Evolutionary conservation across 1,140 invertebrate species (phyloP), one percentile per base, ranked within the genome.

Genomic region (Euborellia annulipes): DNA sequence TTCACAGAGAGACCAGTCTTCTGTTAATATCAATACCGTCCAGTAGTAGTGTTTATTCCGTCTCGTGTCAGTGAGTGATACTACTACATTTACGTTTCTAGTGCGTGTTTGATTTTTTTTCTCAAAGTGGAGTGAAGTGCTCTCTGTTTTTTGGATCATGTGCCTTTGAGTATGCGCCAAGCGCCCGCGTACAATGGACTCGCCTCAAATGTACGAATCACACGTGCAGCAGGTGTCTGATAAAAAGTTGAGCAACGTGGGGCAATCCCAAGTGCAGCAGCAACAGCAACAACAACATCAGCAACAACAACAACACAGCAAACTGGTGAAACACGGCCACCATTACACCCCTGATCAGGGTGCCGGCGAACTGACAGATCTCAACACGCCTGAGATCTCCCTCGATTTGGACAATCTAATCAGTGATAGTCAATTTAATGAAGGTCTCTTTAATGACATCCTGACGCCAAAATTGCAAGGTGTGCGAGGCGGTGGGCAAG

Each of bases 381-480:
- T 92, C 47, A 87, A 85, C 59, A 83, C 79, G 14, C 83, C 85
- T 37, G 87, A 91, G 62, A 89, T 92, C 56, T 85, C 82, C 23
- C 63, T 92, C 48, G 86, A 92, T 56, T 68, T 92, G 46, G 84
- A 88, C 55, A 80, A 85, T 59, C 69, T 92, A 52, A 90, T 90
- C 54, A 86, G 90, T 62, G 86, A 90, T 57, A 69, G 71, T 18
- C 83, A 89, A 62, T 89, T 90, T 61, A 74, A 76, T 54, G 83
- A 87, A 53, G 80, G 81, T 6, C 67, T 88, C 9, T 81, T 85
- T 55, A 74, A 79, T 49, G 85, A 90, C 53, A 85, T 88, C 49
- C 66, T 84, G 49, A 58, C 59, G 62, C 40, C 23, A 11, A 27
- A 27, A 27, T 11, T 27, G 23, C 23, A 27, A 11, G 23, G 23